phyloP scores from a whole-genome alignment of 2,888 invertebrate species.

The Campoplex nolae region DNA sequence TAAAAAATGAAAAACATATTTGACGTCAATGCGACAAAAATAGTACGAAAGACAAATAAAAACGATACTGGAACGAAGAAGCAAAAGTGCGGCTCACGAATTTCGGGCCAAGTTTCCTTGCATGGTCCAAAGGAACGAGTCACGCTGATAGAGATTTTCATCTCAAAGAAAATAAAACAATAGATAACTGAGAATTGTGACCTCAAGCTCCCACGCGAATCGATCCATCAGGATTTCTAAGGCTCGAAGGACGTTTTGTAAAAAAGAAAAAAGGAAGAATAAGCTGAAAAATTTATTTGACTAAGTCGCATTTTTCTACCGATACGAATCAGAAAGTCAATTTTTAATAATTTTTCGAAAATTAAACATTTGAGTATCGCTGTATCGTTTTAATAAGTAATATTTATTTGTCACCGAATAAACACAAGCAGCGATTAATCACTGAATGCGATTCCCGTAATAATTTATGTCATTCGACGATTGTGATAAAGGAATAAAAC shows the following conservation, averaged over 20 bases:
- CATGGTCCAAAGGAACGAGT: constrained; percentile 11
- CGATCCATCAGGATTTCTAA: constrained; percentile 38
- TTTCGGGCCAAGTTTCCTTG: constrained; percentile 26
- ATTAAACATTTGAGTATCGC: background rate
- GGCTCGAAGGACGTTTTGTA: constrained; percentile 21
- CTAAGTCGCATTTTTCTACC: background rate
- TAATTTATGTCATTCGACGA: constrained; percentile 42
- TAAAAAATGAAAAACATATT: background rate
- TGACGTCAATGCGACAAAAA: background rate
- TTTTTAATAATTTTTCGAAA: background rate
- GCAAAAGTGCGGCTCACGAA: constrained; percentile 9
- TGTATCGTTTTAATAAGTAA: background rate
- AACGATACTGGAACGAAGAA: background rate
- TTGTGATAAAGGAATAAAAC: constrained; percentile 34
- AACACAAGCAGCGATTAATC: constrained; percentile 43
- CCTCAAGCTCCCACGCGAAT: constrained; percentile 46
- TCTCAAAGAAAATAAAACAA: constrained; percentile 29
- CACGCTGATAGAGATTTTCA: constrained; percentile 29
- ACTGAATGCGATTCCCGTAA: constrained; percentile 21
- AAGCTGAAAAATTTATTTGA: constrained; percentile 1
- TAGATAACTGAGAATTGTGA: constrained; percentile 23
- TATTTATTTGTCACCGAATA: constrained; percentile 15
- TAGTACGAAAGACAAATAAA: background rate
- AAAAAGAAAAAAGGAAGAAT: constrained; percentile 21
- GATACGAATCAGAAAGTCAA: background rate